Percentiles rank a stretch among this genome's conserved stretches.
Evolutionary conservation across 2,888 invertebrate species (phyloP).

Genomic region (Apamea sordens): DNA sequence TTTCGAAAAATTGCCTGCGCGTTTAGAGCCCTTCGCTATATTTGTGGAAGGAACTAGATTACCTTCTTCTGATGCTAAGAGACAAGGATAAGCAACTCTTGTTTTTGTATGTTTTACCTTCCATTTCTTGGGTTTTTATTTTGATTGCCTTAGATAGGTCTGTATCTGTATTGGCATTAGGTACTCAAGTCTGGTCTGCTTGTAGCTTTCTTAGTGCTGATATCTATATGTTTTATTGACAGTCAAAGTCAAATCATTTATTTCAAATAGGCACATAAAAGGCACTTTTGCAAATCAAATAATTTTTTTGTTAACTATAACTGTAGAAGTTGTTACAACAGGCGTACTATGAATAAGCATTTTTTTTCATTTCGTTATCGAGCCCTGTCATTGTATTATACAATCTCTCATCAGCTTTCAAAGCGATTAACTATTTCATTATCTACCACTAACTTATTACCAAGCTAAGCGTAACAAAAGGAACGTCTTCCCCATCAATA

Average conservation of each 20-base stretch:
- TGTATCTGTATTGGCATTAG: background rate
- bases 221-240: too few relatives aligned
- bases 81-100: background rate
- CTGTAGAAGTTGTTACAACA: slow-evolving; percentile 10
- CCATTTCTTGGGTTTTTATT: background rate
- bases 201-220: too few relatives aligned
- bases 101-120: slow-evolving; percentile 22
- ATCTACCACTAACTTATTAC: slow-evolving; percentile 54
- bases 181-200: background rate
- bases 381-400: slow-evolving; percentile 31
- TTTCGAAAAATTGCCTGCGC: slow-evolving; percentile 80
- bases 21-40: slow-evolving; percentile 56
- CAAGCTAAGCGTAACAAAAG: slow-evolving; percentile 55
- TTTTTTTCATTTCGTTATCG: slow-evolving; percentile 5
- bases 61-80: slow-evolving; percentile 32
- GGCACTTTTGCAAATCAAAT: background rate
- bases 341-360: background rate
- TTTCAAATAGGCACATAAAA: too few relatives aligned
- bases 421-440: slow-evolving; percentile 62
- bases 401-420: slow-evolving; percentile 49
- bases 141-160: background rate
- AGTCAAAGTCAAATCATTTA: too few relatives aligned
- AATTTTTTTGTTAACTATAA: background rate
- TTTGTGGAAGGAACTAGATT: slow-evolving; percentile 52
- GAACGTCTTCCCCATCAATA: slow-evolving; percentile 59